phyloP scores from a whole-genome alignment of 2,888 invertebrate species.

The Aquatica leii region DNA sequence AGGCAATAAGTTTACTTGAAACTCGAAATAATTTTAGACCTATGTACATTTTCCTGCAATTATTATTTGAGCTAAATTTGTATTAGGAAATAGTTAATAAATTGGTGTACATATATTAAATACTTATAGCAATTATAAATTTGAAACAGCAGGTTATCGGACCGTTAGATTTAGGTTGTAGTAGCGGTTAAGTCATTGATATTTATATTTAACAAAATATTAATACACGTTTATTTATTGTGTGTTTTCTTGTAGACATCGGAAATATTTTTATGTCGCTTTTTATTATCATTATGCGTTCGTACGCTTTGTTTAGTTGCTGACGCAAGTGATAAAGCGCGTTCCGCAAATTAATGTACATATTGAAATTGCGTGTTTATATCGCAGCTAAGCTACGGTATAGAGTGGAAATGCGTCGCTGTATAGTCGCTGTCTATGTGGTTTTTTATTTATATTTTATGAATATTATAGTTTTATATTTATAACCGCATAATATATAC shows the following conservation, averaged over 20 bases:
- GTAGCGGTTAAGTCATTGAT: conserved; percentile 30
- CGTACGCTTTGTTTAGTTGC: neutral
- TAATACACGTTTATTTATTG: conserved; percentile 32
- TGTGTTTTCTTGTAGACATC: conserved; percentile 29
- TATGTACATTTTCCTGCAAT: conserved; percentile 33
- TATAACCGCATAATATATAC: neutral
- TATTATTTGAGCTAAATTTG: conserved; percentile 28
- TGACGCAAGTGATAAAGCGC: neutral
- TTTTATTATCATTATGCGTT: conserved; percentile 1
- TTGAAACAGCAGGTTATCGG: conserved; percentile 38
- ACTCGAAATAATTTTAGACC: conserved; percentile 8
- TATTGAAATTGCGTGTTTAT: conserved; percentile 14
- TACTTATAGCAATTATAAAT: conserved; percentile 25
- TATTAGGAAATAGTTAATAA: conserved; percentile 28
- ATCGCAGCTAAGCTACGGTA: conserved; percentile 14
- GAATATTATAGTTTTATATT: conserved; percentile 8
- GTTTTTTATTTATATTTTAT: conserved; percentile 26
- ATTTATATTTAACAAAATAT: conserved; percentile 30
- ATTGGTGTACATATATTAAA: conserved; percentile 38
- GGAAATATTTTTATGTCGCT: neutral
- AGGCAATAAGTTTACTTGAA: conserved; percentile 10
- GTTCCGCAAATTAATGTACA: conserved; percentile 16
- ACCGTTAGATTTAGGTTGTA: conserved; percentile 36
- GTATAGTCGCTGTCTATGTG: conserved; percentile 32
- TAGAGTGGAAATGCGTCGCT: conserved; percentile 8